Conservation (phyloP, 2,888 invertebrate species). For the Cantharis nigra region DNA sequence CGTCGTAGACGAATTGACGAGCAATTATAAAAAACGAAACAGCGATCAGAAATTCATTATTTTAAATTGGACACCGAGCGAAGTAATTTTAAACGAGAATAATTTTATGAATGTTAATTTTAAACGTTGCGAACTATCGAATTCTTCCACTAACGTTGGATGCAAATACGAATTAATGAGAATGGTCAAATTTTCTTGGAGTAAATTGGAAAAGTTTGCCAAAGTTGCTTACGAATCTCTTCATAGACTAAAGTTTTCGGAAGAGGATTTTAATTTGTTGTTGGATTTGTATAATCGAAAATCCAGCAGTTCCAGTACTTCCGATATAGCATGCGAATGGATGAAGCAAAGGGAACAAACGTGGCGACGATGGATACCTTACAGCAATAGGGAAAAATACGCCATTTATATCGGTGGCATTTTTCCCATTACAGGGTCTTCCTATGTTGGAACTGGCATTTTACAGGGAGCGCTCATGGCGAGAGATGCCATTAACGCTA, state of each 20-base stretch:
- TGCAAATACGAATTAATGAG: conserved; percentile 74
- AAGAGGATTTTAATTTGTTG: conserved; percentile 60
- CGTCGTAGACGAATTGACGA: conserved; percentile 52
- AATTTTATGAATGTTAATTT: conserved; percentile 63
- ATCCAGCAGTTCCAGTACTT: conserved; percentile 33
- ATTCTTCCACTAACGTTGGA: conserved; percentile 46
- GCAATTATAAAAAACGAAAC: conserved; percentile 41
- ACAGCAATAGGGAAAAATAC: conserved; percentile 51
- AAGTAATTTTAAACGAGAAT: conserved; percentile 59
- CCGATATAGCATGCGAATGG: conserved; percentile 71
- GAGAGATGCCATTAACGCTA: conserved; percentile 64
- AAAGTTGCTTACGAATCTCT: conserved; percentile 58
- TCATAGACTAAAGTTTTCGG: conserved; percentile 58
- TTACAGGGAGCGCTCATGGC: conserved; percentile 68
- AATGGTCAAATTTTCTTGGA: conserved; percentile 70
- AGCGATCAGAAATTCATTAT: conserved; percentile 60
- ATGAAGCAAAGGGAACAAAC: conserved; percentile 57
- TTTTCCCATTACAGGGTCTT: conserved; percentile 68
- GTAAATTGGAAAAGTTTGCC: conserved; percentile 60
- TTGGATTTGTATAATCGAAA: conserved; percentile 51
- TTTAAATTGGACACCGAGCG: conserved; percentile 71
- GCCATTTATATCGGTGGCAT: conserved; percentile 68
- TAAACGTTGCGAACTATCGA: conserved; percentile 63
- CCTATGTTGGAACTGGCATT: conserved; percentile 65
- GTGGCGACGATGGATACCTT: conserved; percentile 58